phyloP scores from a whole-genome alignment of 2,797 vertebrate species.

The Miichthys miiuy region DNA sequence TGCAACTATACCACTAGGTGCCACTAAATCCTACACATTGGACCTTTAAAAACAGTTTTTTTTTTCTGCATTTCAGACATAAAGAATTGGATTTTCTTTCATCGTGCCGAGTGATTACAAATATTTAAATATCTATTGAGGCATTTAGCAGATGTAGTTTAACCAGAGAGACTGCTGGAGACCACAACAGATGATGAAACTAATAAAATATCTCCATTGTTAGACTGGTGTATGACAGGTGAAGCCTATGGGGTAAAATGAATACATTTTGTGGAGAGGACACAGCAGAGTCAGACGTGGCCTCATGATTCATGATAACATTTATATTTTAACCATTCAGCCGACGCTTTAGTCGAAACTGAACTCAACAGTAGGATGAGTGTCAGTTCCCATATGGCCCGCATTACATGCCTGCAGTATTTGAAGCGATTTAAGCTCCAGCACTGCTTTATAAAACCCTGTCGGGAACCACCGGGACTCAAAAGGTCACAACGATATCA shows the following conservation, averaged over 20 bases:
- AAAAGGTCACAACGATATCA: constrained; percentile 47
- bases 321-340: background rate
- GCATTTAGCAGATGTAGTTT: constrained; percentile 21
- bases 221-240: background rate
- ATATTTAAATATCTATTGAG: constrained; percentile 13
- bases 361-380: background rate
- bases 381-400: background rate
- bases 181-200: background rate
- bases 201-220: background rate
- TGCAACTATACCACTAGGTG: too few species aligned
- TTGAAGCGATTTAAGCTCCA: constrained; percentile 19
- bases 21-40: too few species aligned
- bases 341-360: background rate
- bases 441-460: constrained; percentile 1
- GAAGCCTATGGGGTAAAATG: background rate
- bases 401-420: constrained; percentile 10
- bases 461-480: constrained; percentile 29
- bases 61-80: background rate
- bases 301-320: background rate
- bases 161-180: background rate
- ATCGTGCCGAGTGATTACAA: background rate
- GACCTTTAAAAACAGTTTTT: too few species aligned
- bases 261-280: background rate
- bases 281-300: background rate
- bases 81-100: background rate